phyloP scores from a whole-genome alignment of 2,797 vertebrate species.

The Eulemur albifrons region DNA sequence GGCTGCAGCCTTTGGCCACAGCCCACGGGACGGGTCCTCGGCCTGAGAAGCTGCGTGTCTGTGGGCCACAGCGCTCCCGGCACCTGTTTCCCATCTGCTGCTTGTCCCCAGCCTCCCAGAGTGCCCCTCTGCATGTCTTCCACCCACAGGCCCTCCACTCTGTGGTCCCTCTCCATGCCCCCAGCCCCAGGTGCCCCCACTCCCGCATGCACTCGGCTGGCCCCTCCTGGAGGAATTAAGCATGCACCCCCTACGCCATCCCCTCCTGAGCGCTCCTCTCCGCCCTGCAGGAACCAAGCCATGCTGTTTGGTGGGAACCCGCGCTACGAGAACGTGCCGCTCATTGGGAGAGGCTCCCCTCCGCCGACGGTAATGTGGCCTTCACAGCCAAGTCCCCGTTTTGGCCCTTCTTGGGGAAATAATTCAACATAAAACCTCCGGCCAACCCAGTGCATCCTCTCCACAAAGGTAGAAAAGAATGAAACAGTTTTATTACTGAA shows the following conservation, averaged over 20 bases:
- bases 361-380: conserved; percentile 94
- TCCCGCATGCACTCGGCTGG: rapidly evolving
- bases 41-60: background rate
- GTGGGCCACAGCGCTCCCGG: rapidly evolving
- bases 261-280: background rate
- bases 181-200: rapidly evolving
- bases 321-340: conserved; percentile 95
- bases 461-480: background rate
- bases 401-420: background rate
- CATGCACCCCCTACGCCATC: rapidly evolving
- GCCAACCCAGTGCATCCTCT: background rate
- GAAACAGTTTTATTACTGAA: background rate
- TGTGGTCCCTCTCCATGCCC: rapidly evolving
- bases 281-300: conserved; percentile 92
- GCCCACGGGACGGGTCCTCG: rapidly evolving
- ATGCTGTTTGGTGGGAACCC: conserved; percentile 95
- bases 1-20: background rate
- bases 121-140: too few relatives aligned
- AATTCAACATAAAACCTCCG: background rate
- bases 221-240: background rate
- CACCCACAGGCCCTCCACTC: background rate
- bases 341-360: conserved; percentile 96
- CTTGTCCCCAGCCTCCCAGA: background rate
- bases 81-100: background rate
- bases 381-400: conserved; percentile 70